A percentile compares a stretch with the other conserved stretches of the same genome.
phyloP scores from a whole-genome alignment of 2,797 vertebrate genomes.

The Somateria mollissima region DNA sequence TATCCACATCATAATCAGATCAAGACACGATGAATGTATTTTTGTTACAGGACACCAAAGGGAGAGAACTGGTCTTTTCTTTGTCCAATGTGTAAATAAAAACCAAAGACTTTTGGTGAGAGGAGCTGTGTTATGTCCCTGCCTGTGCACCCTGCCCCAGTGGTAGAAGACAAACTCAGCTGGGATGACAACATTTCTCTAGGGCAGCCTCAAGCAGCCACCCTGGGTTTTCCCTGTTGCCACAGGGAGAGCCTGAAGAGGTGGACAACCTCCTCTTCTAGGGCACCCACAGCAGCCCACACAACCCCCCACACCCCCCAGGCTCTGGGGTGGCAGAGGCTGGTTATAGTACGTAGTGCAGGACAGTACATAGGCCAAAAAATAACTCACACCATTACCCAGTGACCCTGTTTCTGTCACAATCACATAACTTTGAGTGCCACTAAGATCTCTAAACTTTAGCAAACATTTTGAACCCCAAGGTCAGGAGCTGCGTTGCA shows the following conservation, averaged over 20 bases:
- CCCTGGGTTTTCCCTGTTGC: background rate
- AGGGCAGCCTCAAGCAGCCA: background rate
- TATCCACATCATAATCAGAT: background rate
- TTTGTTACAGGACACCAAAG: conserved; percentile 39
- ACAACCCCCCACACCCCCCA: background rate
- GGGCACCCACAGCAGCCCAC: background rate
- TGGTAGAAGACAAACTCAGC: background rate
- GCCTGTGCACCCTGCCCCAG: background rate
- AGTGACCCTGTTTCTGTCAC: background rate
- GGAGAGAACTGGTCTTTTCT: background rate
- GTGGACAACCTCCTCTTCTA: background rate
- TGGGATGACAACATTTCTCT: background rate
- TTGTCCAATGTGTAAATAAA: conserved; percentile 63
- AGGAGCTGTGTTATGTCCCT: background rate
- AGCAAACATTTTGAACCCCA: background rate
- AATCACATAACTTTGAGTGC: background rate
- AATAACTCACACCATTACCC: background rate
- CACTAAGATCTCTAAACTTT: background rate
- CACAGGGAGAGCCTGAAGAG: background rate
- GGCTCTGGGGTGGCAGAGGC: fast-evolving
- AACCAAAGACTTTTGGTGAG: background rate
- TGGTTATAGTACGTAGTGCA: background rate
- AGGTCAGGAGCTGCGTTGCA: background rate
- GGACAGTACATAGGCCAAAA: background rate
- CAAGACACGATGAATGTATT: background rate